These are phyloP conservation scores for Zosterops borbonicus DNA, from an alignment of 2,113 vertebrate genomes.

Conservation along the genomic window DNA sequence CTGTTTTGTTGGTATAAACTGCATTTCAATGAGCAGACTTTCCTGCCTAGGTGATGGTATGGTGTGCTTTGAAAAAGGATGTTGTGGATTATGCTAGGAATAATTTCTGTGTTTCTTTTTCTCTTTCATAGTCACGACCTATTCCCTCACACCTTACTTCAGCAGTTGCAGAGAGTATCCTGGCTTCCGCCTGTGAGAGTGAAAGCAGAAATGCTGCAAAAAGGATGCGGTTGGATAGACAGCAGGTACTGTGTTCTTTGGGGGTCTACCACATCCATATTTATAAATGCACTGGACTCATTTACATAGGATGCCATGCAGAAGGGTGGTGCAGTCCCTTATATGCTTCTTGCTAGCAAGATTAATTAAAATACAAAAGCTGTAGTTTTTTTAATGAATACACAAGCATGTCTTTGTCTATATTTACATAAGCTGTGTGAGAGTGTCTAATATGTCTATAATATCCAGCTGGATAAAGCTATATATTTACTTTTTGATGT, in stretches of 20 bases:
- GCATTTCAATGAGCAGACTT: conserved; percentile 60
- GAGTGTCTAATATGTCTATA: background rate
- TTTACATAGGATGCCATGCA: background rate
- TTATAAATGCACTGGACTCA: background rate
- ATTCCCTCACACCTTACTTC: conserved; percentile 88
- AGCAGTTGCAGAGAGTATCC: conserved; percentile 87
- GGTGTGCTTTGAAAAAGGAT: conserved; percentile 20
- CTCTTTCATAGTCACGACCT: conserved; percentile 81
- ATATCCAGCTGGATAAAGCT: background rate
- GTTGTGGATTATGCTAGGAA: conserved; percentile 56
- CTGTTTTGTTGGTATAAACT: conserved; percentile 70
- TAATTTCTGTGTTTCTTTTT: conserved; percentile 67
- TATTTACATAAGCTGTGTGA: background rate
- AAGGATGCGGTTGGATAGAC: conserved; percentile 84
- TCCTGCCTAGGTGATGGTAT: conserved; percentile 36
- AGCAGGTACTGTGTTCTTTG: conserved; percentile 75
- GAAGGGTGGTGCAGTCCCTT: background rate
- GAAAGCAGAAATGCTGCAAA: conserved; percentile 86
- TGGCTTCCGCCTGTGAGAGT: conserved; percentile 86
- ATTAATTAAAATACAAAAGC: conserved; percentile 10
- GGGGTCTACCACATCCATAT: background rate
- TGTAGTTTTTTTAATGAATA: background rate
- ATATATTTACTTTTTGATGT: background rate
- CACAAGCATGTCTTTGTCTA: background rate
- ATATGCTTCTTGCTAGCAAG: background rate